Base-by-base conservation (phyloP, 2,888 invertebrate species). In the Mythimna lalbum region DNA sequence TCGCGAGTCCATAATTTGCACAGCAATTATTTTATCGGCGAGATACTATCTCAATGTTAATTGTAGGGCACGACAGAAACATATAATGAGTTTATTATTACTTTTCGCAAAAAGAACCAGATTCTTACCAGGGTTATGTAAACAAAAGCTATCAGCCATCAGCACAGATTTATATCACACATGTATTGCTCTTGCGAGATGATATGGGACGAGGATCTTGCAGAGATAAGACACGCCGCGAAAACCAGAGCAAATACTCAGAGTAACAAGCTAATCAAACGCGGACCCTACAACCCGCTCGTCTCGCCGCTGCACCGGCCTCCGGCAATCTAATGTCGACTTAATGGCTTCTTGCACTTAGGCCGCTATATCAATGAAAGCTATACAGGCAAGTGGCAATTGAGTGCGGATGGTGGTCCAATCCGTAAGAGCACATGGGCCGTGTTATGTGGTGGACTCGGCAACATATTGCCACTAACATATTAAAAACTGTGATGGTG, bases 201-300 rank as follows among this genome's bases (percentile, higher is more conserved):
- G 89, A 90, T 88, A 90, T 88, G 88, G 88, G 90, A 83, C 80
- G 71, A 63, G 60, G 27, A 71, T 80, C 83, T 87, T 81, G 77
- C 78, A 77, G 82, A 91, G 94, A 95, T 95, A 94, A 93, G 89
- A 87, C 93, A 93, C 92, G 92, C 79, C 75, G 88, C 85, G 88
- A 87, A 90, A 92, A 91, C 89, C 91, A 88, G 91, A 86, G 85
- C 91, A 91, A 91, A 90, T 91, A 88, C 90, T 88, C 83, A 84
- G 83, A 87, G 69, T 78, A 82, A 89, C 90, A 86, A 90, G 86
- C 90, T 90, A 92, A 93, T 93, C 91, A 91, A 89, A 87, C 80
- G 77, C 78, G 82, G 89, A 89, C 85, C 69, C 82, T 78, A 84
- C 86, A 82, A 86, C 86, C 76, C 75, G 76, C 76, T 78, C 78